Evolutionary conservation across 2,797 vertebrate species (phyloP), one percentile per base, ranked within the genome.

Genomic region (Alosa sapidissima): DNA sequence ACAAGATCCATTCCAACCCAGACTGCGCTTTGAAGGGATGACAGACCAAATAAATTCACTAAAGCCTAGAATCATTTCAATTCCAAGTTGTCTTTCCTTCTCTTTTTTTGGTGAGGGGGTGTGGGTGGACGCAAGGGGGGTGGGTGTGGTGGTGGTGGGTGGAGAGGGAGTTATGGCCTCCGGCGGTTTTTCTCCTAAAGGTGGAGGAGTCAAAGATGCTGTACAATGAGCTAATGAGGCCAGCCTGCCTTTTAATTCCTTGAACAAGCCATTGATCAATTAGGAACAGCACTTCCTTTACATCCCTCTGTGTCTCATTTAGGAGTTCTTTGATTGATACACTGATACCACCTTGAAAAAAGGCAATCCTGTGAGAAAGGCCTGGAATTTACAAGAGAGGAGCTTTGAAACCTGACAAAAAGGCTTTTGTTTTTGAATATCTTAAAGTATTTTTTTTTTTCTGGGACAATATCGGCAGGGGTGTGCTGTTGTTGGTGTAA

Each of bases 291-390:
- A 89, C 90, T 92, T 90, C 36, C 86, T 90, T 89, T 87, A 89
- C 91, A 88, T 94, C 89, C 94, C 93, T 93, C 93, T 92, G 94
- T 93, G 94, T 94, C 94, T 96, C 92, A 94, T 95, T 96, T 95
- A 94, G 92, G 89, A 90, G 88, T 5, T 83, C 92, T 95, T 94
- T 93, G 93, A 96, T 93, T 94, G 93, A 94, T 94, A 93, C 91
- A 91, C 88, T 89, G 91, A 94, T 94, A 93, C 88, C 89, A 89
- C 87, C 90, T 89, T 91, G 89, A 94, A 94, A 91, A 93, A 93
- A 94, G 93, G 88, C 82, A 84, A 89, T 92, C 94, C 92, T 92
- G 13, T 47, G 90, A 92, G 93, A 90, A 90, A 83, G 81, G 85
- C 88, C 88, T 90, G 88, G 86, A 84, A 84, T 88, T 89, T 89